phyloP scores from a whole-genome alignment of 2,797 vertebrate species.

The Epinephelus malabaricus region DNA sequence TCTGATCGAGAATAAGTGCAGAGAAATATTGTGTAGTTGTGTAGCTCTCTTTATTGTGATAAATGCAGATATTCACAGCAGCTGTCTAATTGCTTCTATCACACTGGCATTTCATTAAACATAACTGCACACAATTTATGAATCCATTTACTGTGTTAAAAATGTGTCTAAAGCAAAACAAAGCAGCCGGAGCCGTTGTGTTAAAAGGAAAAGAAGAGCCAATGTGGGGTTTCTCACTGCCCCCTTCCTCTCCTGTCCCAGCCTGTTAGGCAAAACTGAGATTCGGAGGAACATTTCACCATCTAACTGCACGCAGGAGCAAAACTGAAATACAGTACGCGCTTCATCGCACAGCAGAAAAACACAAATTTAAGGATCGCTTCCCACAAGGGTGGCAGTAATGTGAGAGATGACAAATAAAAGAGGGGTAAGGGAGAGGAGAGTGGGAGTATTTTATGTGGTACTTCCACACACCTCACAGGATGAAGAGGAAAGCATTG shows the following conservation, averaged over 20 bases:
- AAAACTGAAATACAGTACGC: constrained; percentile 22
- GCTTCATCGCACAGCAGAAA: constrained; percentile 42
- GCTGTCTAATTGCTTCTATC: constrained; percentile 18
- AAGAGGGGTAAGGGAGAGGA: constrained; percentile 14
- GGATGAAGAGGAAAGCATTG: constrained; percentile 40
- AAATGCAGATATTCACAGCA: constrained; percentile 15
- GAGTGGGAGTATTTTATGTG: constrained; percentile 24
- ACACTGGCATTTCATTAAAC: constrained; percentile 28
- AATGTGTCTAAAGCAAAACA: constrained; percentile 33
- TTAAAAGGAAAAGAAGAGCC: constrained; percentile 10
- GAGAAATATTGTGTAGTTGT: not conserved
- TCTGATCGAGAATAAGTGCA: constrained; percentile 25
- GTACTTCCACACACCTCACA: constrained; percentile 27
- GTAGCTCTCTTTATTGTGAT: constrained; percentile 3
- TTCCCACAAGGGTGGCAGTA: constrained; percentile 46
- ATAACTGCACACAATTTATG: constrained; percentile 16
- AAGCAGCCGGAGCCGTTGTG: constrained; percentile 2
- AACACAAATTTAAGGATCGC: constrained; percentile 38
- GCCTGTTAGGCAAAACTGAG: constrained; percentile 52
- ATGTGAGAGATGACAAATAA: constrained; percentile 63
- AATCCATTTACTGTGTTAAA: constrained; percentile 19
- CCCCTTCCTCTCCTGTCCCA: constrained; percentile 45
- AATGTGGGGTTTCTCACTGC: constrained; percentile 33
- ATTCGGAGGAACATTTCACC: constrained; percentile 52
- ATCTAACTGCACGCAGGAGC: constrained; percentile 44